Base-by-base conservation (phyloP, 2,888 invertebrate genomes). In the Protophormia terraenovae region DNA sequence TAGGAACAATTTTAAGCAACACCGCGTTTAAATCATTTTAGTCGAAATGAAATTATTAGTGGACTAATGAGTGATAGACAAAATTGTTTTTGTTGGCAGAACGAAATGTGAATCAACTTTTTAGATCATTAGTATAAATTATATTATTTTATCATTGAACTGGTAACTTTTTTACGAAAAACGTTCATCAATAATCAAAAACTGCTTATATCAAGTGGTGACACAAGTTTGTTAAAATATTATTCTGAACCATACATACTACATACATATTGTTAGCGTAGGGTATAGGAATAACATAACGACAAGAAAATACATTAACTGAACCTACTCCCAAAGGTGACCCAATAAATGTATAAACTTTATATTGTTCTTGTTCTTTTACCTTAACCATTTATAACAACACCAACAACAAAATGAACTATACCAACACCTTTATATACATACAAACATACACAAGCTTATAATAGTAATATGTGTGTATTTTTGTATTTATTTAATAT, bases 291-390 rank as follows among this genome's bases (percentile, higher is more conserved):
- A 24, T 19, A 73, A 53, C 6, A 62, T 32, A 50, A 55, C 47
- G 66, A 75, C 64, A 71, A 76, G 66, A 73, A 82, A 78, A 82
- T 72, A 66, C 62, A 72, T 84, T 80, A 77, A 84, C 72, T 79
- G 85, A 81, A 85, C 83, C 81, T 85, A 83, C 47, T 87, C 77
- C 85, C 85, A 83, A 72, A 78, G 85, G 83, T 71, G 73, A 35
- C 66, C 85, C 81, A 85, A 83, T 83, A 83, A 87, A 81, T 84
- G 84, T 78, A 73, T 62, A 72, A 83, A 83, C 71, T 76, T 85
- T 71, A 67, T 60, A 41, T 69, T 84, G 32, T 78, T 77, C 64
- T 77, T 80, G 73, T 84, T 76, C 10, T 78, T 78, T 78, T 82
- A 82, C 78, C 78, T 85, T 82, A 69, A 78, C 55, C 75, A 72